Conservation (phyloP, 2,797 vertebrate species). For the Myripristis jacobus region DNA sequence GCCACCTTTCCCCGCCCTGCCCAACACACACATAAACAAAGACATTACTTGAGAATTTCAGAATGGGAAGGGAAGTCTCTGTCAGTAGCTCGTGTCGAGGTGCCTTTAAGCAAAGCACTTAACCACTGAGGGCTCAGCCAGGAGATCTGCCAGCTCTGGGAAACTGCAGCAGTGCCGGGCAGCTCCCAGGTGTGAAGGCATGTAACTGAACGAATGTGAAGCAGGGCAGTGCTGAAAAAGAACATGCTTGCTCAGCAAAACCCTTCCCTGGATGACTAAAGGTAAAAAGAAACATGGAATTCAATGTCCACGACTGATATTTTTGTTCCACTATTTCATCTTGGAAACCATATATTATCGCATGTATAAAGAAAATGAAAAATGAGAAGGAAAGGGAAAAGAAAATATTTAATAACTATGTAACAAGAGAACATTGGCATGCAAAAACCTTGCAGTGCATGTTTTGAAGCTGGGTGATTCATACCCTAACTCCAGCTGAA, state of each 20-base stretch:
- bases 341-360: not conserved
- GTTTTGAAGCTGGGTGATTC: too few relatives aligned
- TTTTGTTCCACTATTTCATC: slow-evolving; percentile 13
- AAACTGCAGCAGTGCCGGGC: slow-evolving; percentile 15
- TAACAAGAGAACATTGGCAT: not conserved
- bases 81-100: slow-evolving; percentile 4
- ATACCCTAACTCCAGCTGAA: too few relatives aligned
- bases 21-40: not conserved
- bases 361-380: too few relatives aligned
- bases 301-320: slow-evolving; percentile 13
- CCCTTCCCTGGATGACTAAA: slow-evolving; percentile 8
- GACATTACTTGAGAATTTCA: slow-evolving; percentile 14
- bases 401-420: not conserved
- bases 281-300: not conserved
- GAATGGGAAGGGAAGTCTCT: not conserved
- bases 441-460: too few relatives aligned
- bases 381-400: too few relatives aligned
- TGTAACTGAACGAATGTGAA: slow-evolving; percentile 30
- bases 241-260: slow-evolving; percentile 61
- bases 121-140: slow-evolving; percentile 30
- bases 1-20: too few relatives aligned
- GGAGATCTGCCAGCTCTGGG: slow-evolving; percentile 17
- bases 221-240: slow-evolving; percentile 34
- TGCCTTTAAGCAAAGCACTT: slow-evolving; percentile 50
- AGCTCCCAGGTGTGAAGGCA: slow-evolving; percentile 52